Conservation (phyloP, 53 echinoderm and acorn worm species). For the Echinarachnius parma region DNA sequence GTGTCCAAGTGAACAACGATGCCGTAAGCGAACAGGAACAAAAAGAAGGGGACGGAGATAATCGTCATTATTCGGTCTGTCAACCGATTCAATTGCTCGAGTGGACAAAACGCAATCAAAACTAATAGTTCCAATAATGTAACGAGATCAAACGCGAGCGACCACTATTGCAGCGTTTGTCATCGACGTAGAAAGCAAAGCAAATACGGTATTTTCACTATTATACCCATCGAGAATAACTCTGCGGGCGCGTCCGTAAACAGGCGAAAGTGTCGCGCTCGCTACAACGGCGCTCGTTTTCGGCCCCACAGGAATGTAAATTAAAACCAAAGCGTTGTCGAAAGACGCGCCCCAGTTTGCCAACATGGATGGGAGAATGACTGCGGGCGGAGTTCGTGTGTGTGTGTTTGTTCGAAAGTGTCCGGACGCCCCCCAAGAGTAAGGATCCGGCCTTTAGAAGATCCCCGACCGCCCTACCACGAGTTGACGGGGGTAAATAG, state of each 20-base stretch:
- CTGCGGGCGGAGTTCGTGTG: slow-evolving; percentile 19
- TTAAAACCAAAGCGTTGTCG: slow-evolving; percentile 15
- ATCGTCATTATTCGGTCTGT: not conserved
- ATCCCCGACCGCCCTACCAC: slow-evolving; percentile 8
- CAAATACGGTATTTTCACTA: slow-evolving; percentile 28
- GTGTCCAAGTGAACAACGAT: slow-evolving; percentile 11
- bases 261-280: slow-evolving; percentile 26
- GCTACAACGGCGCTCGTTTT: slow-evolving; percentile 6
- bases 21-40: slow-evolving; percentile 13
- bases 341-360: slow-evolving; percentile 44
- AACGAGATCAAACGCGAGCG: slow-evolving; percentile 33
- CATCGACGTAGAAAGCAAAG: slow-evolving; percentile 14
- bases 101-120: slow-evolving; percentile 20
- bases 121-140: slow-evolving; percentile 30
- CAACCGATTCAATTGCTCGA: slow-evolving; percentile 34
- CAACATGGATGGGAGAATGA: slow-evolving; percentile 24
- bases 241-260: slow-evolving; percentile 14
- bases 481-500: slow-evolving; percentile 30
- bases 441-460: slow-evolving; percentile 3
- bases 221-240: not conserved
- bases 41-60: not conserved
- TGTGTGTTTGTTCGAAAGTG: slow-evolving; percentile 10
- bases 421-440: slow-evolving; percentile 18
- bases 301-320: slow-evolving; percentile 34
- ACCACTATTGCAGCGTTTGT: slow-evolving; percentile 5